Base-by-base conservation (phyloP, 23 tunicate species). In the Halocynthia roretzi region DNA sequence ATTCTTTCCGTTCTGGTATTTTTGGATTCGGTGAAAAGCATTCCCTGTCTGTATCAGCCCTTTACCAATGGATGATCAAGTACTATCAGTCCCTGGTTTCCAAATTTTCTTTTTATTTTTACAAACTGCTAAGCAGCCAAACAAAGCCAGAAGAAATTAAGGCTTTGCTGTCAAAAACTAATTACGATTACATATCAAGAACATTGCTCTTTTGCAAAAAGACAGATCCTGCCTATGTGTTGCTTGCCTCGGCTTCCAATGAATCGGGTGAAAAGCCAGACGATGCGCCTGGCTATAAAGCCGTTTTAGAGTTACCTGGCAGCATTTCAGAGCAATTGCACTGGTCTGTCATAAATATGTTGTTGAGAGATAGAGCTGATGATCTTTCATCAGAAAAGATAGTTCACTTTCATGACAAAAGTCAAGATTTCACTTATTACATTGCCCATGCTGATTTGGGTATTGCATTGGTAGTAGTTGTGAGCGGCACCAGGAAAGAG, bases 21-120 rank as follows among this genome's bases (percentile, higher is more conserved):
- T 83, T 82, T 83, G 84, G 95, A 22, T 83, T 88, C 66, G 95
- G 95, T 14, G 95, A 88, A 51, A 72, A 65, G 80, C 67, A 71
- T 22, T 50, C 52, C 8, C 61, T 77, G 18, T 70, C 95, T 0
- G 67, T 77, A 15, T 88, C 87, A 6, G 87, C 87, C 7, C 18
- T 88, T 8, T 88, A 78, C 67, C 61, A 78, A 23, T 88, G 95
- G 95, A 83, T 88, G 77, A 87, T 80, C 11, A 83, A 83, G 67
- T 88, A 84, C 52, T 83, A 78, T 52, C 80, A 88, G n/a, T 71
- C 72, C 7, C 52, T 88, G 7, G 76, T 82, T 21, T 86, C 95
- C 10, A 83, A 83, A 49, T 88, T 88, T 53, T 77, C 95, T 0
- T 88, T 88, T 75, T 88, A 88, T 58, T 88, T 88, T 56, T 83